Conservation (phyloP, 2,113 vertebrate species). For the Chaetodon trifascialis region DNA sequence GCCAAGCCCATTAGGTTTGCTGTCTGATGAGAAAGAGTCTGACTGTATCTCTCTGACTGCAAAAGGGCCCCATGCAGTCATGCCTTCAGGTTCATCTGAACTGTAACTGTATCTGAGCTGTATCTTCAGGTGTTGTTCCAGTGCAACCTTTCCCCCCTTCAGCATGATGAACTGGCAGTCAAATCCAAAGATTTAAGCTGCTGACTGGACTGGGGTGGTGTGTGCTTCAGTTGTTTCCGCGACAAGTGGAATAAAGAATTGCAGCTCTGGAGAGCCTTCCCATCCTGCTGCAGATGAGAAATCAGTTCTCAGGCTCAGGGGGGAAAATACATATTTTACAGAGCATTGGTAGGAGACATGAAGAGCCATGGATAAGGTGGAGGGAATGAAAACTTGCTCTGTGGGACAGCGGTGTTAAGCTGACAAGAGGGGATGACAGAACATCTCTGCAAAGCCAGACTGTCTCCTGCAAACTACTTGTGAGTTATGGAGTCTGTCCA, state of each 20-base stretch:
- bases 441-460: slow-evolving; percentile 69
- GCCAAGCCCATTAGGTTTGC: background rate
- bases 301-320: slow-evolving; percentile 61
- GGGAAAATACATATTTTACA: slow-evolving; percentile 76
- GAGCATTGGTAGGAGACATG: slow-evolving; percentile 57
- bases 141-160: slow-evolving; percentile 21
- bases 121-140: slow-evolving; percentile 51
- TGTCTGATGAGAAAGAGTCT: background rate
- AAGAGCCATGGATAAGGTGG: slow-evolving; percentile 58
- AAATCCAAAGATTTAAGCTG: slow-evolving; percentile 27
- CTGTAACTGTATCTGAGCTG: background rate
- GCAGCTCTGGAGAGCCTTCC: slow-evolving; percentile 54
- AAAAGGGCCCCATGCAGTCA: background rate
- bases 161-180: slow-evolving; percentile 37
- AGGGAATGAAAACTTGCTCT: slow-evolving; percentile 69
- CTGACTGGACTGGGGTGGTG: slow-evolving; percentile 40
- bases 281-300: slow-evolving; percentile 67
- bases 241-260: slow-evolving; percentile 70
- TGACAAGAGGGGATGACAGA: slow-evolving; percentile 79
- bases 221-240: slow-evolving; percentile 49
- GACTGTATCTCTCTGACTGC: slow-evolving; percentile 10
- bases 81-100: slow-evolving; percentile 2
- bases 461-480: slow-evolving; percentile 65
- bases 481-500: slow-evolving; percentile 74
- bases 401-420: slow-evolving; percentile 70